Evolutionary conservation across 2,888 invertebrate genomes (phyloP), one percentile per base, ranked within the genome.

Genomic region (Terebella lapidaria): DNA sequence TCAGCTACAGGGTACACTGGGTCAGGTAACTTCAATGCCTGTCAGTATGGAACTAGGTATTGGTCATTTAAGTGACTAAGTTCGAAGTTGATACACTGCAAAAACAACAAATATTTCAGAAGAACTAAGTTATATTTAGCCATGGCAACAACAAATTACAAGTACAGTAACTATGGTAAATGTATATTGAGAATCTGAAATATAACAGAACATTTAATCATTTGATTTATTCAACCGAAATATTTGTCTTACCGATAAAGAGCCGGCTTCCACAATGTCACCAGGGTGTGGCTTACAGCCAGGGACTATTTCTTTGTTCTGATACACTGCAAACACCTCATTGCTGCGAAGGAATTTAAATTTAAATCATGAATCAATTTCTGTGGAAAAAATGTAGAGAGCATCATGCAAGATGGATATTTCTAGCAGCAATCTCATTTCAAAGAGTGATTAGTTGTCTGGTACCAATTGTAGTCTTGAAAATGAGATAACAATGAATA

Each of bases 251-350:
- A 75, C 77, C 52, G 75, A 74, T 10, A 78, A 69, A 51, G 76
- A 75, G 25, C 75, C 76, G 28, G 78, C 75, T 63, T 78, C 78
- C 5, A 78, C 78, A 58, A 77, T 76, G 59, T 77, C 76, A 3
- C 75, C 78, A 18, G 78, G 78, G 58, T 78, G 78, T 2, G 74
- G 71, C 46, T 59, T 59, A 62, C 76, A 75, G 5, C 75, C 76
- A 28, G 74, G 68, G 3, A 77, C 59, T 18, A 76, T 65, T 45
- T 75, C 73, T 51, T 69, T 62, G 62, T 74, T 72, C 22, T 66
- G 35, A 62, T 75, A 76, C 5, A 58, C 64, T 18, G 74, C 70
- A 63, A 77, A 78, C 18, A 78, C 73, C 61, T 78, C 77, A 52
- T 72, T 65, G 60, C 76, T 76, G 49, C n/a, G 22, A 22, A 49